These are phyloP conservation scores for Pipa parva DNA, from an alignment of 2,113 vertebrate species.

Conservation along the genomic window DNA sequence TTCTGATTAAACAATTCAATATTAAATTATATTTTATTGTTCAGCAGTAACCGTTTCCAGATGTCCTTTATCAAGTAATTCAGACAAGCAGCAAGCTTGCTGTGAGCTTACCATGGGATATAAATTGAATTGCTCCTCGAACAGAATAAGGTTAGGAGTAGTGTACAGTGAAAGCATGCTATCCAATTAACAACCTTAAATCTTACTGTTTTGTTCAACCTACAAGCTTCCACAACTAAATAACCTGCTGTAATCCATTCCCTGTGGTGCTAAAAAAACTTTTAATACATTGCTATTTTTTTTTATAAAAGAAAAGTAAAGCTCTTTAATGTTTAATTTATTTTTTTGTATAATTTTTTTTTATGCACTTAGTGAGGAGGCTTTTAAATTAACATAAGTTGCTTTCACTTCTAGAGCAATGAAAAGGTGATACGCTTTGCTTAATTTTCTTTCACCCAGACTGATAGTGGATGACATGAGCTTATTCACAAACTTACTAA, in stretches of 20 bases:
- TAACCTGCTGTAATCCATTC: neutral
- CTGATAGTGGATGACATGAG: no score
- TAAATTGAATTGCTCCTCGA: constrained; percentile 17
- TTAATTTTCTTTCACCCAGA: no score
- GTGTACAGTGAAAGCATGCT: constrained; percentile 1
- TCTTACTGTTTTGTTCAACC: neutral
- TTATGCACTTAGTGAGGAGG: no score
- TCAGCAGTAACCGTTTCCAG: neutral
- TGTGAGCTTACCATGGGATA: constrained; percentile 12
- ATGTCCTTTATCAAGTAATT: constrained; percentile 11
- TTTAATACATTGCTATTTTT: neutral
- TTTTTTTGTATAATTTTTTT: no score
- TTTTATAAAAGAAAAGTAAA: neutral
- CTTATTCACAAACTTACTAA: no score
- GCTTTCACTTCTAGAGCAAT: no score
- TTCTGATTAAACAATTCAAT: no score
- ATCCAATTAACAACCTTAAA: constrained; percentile 10
- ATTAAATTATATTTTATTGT: no score
- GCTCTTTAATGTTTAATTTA: no score
- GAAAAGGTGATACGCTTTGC: no score
- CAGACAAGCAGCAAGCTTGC: constrained; percentile 14
- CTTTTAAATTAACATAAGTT: no score
- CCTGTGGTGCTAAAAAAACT: neutral
- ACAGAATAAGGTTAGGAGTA: constrained; percentile 1
- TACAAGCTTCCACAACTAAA: neutral